Evolutionary conservation across 2,113 vertebrate genomes (phyloP).

Genomic region (Zingel zingel): DNA sequence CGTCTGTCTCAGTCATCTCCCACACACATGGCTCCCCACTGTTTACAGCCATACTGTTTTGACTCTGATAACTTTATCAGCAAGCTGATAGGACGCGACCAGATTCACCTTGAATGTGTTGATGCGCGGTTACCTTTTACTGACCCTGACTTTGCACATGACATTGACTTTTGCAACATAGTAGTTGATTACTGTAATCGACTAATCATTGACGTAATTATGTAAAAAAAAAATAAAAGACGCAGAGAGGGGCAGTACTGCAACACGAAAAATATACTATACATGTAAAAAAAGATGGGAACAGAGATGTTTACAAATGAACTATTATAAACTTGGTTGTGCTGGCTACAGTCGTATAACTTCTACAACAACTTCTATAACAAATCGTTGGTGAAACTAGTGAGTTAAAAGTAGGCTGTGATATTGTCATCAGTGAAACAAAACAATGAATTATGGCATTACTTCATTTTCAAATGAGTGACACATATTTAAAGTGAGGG

Average conservation of each 20-base stretch:
- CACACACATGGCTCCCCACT: constrained; percentile 45
- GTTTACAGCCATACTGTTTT: constrained; percentile 65
- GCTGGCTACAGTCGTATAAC: neutral
- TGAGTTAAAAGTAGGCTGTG: neutral
- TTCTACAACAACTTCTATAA: too few relatives aligned
- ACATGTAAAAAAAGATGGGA: neutral
- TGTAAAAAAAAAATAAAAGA: neutral
- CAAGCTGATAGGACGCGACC: constrained; percentile 51
- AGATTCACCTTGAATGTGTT: constrained; percentile 41
- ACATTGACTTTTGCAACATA: constrained; percentile 1
- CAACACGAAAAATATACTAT: neutral
- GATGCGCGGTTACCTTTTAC: constrained; percentile 42
- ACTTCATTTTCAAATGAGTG: neutral
- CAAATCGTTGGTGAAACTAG: neutral
- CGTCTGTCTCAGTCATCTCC: constrained; percentile 55
- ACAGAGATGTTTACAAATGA: neutral
- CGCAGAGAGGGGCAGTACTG: neutral
- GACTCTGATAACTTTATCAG: constrained; percentile 71
- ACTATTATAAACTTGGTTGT: neutral
- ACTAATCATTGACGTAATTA: neutral
- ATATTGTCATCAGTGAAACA: neutral
- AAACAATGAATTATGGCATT: constrained; percentile 3
- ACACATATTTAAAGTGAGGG: neutral
- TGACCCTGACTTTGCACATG: constrained; percentile 50
- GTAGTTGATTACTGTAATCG: neutral